phyloP scores from a whole-genome alignment of 2,113 vertebrate genomes.

The Brevimyrus niger region DNA sequence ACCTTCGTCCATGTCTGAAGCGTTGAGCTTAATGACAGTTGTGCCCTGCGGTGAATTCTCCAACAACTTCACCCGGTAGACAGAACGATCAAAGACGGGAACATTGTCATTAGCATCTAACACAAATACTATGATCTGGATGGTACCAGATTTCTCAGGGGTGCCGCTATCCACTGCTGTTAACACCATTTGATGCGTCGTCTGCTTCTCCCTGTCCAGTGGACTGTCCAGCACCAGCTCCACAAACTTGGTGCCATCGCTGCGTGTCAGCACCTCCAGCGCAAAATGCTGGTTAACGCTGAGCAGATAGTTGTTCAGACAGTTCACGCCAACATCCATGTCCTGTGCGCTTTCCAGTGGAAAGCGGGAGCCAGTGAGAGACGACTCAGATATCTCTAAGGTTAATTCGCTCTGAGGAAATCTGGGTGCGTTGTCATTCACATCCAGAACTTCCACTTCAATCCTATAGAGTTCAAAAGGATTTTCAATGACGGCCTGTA shows the following conservation, averaged over 20 bases:
- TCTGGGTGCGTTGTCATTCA: not conserved
- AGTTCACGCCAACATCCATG: not conserved
- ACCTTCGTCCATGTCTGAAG: slow-evolving; percentile 57
- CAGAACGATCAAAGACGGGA: slow-evolving; percentile 48
- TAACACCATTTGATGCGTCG: not conserved
- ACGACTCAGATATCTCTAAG: slow-evolving; percentile 57
- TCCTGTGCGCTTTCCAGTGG: not conserved
- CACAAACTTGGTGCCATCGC: not conserved
- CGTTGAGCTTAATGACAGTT: slow-evolving; percentile 57
- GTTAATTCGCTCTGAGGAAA: slow-evolving; percentile 46
- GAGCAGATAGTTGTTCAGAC: slow-evolving; percentile 51
- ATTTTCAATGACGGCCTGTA: not conserved
- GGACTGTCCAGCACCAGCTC: not conserved
- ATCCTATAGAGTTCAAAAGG: not conserved
- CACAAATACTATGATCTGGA: not conserved
- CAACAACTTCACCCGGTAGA: slow-evolving; percentile 51
- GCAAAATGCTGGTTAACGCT: slow-evolving; percentile 50
- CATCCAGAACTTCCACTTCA: not conserved
- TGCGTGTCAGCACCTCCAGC: not conserved
- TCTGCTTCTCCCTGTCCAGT: not conserved
- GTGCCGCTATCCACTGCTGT: not conserved
- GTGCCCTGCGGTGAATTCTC: slow-evolving; percentile 57
- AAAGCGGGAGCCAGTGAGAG: slow-evolving; percentile 41
- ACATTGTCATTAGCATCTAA: not conserved
- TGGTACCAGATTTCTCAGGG: not conserved